phyloP scores from a whole-genome alignment of 1,140 invertebrate species.

The Temnothorax longispinosus region DNA sequence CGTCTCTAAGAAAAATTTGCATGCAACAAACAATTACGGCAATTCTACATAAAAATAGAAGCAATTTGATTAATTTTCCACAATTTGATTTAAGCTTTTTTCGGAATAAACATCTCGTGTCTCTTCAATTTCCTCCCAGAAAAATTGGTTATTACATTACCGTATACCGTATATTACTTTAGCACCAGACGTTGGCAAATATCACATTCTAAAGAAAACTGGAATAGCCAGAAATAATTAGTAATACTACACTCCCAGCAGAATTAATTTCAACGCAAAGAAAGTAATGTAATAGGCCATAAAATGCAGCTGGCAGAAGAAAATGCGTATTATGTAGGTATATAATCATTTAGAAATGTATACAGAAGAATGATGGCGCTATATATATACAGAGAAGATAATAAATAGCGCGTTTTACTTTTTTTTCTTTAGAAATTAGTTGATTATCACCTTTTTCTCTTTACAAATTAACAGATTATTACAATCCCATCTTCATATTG shows the following conservation, averaged over 20 bases:
- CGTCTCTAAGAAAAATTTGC: background rate
- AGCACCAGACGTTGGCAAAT: constrained; percentile 4
- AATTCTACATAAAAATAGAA: background rate
- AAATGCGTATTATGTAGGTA: constrained; percentile 15
- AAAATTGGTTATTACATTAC: constrained; percentile 7
- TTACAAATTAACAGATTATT: background rate
- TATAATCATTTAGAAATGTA: constrained; percentile 14
- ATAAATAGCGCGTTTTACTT: background rate
- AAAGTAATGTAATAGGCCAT: constrained; percentile 20
- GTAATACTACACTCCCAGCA: constrained; percentile 1
- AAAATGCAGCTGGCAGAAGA: constrained; percentile 38
- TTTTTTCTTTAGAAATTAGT: background rate
- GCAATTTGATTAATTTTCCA: background rate
- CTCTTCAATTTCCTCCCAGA: too few species aligned
- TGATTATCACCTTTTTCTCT: background rate
- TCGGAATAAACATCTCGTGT: background rate
- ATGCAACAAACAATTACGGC: background rate
- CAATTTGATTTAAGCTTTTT: background rate
- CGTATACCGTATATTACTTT: background rate
- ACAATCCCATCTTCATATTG: background rate
- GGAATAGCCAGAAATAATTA: constrained; percentile 23
- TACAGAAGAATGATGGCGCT: background rate
- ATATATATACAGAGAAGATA: background rate
- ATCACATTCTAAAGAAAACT: constrained; percentile 12
- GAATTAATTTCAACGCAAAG: constrained; percentile 22